These are phyloP conservation scores for Carapus acus DNA, from an alignment of 2,797 vertebrate genomes.

Conservation along the genomic window DNA sequence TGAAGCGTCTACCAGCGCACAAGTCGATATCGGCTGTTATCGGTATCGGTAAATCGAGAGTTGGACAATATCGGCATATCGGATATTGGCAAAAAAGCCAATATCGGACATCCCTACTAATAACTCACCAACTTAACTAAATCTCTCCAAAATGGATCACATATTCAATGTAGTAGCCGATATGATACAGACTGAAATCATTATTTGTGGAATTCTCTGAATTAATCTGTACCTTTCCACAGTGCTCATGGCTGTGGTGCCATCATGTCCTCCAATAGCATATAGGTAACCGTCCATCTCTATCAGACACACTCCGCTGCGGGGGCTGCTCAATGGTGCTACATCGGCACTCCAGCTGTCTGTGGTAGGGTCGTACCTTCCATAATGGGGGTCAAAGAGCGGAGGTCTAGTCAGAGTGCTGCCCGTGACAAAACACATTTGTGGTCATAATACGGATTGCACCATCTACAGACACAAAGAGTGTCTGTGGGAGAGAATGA, in stretches of 20 bases:
- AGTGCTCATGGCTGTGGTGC: constrained; percentile 53
- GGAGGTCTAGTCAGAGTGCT: background rate
- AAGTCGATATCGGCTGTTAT: too few species aligned
- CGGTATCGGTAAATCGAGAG: too few species aligned
- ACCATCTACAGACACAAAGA: background rate
- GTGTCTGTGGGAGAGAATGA: too few species aligned
- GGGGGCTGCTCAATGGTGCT: constrained; percentile 63
- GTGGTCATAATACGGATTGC: background rate
- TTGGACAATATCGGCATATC: too few species aligned
- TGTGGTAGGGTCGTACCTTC: constrained; percentile 62
- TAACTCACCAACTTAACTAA: too few species aligned
- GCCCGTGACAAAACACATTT: constrained; percentile 1
- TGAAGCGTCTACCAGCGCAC: too few species aligned
- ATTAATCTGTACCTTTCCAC: constrained; percentile 54
- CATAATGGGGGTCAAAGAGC: constrained; percentile 14
- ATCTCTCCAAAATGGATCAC: too few species aligned
- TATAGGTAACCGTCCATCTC: constrained; percentile 64
- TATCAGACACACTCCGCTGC: constrained; percentile 57
- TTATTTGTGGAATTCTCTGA: too few species aligned
- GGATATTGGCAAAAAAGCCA: too few species aligned
- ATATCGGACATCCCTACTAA: too few species aligned
- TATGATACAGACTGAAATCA: too few species aligned
- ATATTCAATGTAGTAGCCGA: too few species aligned
- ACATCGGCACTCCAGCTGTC: constrained; percentile 67
- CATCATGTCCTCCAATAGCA: constrained; percentile 59